Conservation (phyloP, 2,888 invertebrate species). For the Xanthostigma xanthostigma region DNA sequence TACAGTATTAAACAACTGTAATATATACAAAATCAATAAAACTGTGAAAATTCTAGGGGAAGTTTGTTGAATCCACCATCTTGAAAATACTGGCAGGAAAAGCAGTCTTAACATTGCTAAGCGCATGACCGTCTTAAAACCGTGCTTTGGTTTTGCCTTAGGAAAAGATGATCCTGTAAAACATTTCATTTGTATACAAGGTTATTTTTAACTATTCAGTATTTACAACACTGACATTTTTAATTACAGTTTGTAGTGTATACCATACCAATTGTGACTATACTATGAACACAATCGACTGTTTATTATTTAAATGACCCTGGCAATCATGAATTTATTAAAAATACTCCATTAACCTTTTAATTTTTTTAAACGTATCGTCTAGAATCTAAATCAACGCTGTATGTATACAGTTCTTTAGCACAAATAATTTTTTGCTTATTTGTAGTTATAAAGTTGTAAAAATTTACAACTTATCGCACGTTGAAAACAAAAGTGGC, state of each 20-base stretch:
- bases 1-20: slow-evolving; percentile 50
- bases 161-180: slow-evolving; percentile 80
- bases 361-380: neutral
- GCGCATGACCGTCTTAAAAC: slow-evolving; percentile 70
- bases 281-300: too few relatives aligned
- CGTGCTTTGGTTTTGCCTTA: slow-evolving; percentile 89
- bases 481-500: too few relatives aligned
- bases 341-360: too few relatives aligned
- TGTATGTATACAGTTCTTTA: neutral
- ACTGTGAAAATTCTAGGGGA: slow-evolving; percentile 58
- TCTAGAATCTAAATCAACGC: neutral
- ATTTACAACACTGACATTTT: neutral
- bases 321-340: too few relatives aligned
- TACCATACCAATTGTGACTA: too few relatives aligned
- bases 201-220: neutral
- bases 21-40: slow-evolving; percentile 59
- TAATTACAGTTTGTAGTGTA: neutral
- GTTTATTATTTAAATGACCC: too few relatives aligned
- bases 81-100: slow-evolving; percentile 68
- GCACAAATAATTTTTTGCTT: too few relatives aligned
- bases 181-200: neutral
- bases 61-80: slow-evolving; percentile 88
- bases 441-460: too few relatives aligned
- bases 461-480: neutral
- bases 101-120: slow-evolving; percentile 68